Evolutionary conservation across 2,888 invertebrate genomes (phyloP).

Genomic region (Parapristionchus giblindavisi): DNA sequence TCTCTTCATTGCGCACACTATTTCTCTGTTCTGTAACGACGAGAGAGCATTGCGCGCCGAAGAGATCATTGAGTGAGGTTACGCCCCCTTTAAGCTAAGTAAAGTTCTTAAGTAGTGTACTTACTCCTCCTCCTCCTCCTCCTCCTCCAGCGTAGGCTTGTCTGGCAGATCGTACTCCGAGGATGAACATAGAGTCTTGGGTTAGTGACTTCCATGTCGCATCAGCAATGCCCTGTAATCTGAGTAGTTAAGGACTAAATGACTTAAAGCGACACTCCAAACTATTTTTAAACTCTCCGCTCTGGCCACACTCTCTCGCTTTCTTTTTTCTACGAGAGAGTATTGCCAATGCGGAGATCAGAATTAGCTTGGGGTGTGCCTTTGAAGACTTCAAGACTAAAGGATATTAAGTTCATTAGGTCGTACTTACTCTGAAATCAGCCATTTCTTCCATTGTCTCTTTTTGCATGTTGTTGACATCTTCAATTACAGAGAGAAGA

Average conservation of each 20-base stretch:
- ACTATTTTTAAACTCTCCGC: neutral
- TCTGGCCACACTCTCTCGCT: too few species aligned
- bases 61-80: too few species aligned
- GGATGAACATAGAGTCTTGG: conserved; percentile 34
- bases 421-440: conserved; percentile 22
- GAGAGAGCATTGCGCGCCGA: too few species aligned
- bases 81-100: too few species aligned
- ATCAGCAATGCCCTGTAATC: conserved; percentile 30
- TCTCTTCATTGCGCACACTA: too few species aligned
- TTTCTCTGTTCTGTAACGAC: too few species aligned
- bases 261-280: neutral
- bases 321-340: neutral
- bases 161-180: conserved; percentile 25
- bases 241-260: neutral
- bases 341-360: neutral
- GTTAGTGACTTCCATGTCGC: conserved; percentile 35
- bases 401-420: neutral
- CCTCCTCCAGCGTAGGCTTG: neutral
- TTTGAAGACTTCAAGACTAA: neutral
- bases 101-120: neutral
- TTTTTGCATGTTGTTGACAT: conserved; percentile 35
- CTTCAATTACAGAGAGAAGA: conserved; percentile 30
- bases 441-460: conserved; percentile 37
- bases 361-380: neutral
- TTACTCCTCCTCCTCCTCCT: neutral